Percentiles rank a stretch among this genome's conserved stretches.
phyloP scores from a whole-genome alignment of 2,113 vertebrate genomes.

The Cyprinodon brontotheroides region DNA sequence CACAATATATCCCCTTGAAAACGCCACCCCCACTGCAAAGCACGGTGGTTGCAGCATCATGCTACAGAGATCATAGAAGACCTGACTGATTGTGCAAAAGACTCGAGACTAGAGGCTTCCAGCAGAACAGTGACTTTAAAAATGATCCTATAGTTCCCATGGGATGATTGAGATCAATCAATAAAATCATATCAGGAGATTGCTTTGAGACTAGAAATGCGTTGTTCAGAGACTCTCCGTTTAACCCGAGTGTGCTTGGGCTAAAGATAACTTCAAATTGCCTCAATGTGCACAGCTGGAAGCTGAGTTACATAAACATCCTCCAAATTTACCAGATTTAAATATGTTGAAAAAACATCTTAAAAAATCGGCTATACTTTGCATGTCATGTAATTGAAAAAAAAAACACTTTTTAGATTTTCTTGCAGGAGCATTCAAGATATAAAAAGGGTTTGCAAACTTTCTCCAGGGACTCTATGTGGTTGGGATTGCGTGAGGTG shows the following conservation, averaged over 20 bases:
- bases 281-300: no score
- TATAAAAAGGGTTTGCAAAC: not conserved
- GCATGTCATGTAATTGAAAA: not conserved
- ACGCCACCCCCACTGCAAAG: not conserved
- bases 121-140: no score
- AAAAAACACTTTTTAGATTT: not conserved
- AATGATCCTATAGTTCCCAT: not conserved
- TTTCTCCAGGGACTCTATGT: no score
- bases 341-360: no score
- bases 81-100: not conserved
- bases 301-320: not conserved
- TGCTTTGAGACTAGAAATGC: not conserved
- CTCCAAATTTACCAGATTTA: not conserved
- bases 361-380: not conserved
- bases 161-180: not conserved
- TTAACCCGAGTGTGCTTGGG: not conserved
- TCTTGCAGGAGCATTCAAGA: not conserved
- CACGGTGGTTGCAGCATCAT: not conserved
- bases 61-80: not conserved
- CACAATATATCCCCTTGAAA: not conserved
- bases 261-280: no score
- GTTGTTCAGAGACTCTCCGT: not conserved
- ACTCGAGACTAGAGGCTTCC: not conserved
- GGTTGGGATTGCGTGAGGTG: not conserved
- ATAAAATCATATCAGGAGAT: not conserved